phyloP scores from a whole-genome alignment of 2,113 vertebrate genomes.

The Thalassoma bifasciatum region DNA sequence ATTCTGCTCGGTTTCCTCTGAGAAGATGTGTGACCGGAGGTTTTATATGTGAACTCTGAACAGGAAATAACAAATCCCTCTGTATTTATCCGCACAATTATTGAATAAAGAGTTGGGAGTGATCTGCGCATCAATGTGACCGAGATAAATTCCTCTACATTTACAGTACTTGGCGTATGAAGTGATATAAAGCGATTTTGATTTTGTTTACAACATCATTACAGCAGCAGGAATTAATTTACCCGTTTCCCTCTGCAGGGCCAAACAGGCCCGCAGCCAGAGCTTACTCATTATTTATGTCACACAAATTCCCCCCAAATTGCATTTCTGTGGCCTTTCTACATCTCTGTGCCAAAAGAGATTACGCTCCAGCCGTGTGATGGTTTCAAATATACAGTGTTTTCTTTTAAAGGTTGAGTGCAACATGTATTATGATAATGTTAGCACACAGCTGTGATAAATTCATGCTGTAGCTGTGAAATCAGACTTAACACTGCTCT shows the following conservation, averaged over 20 bases:
- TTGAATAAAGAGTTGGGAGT: neutral
- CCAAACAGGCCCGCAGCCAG: constrained; percentile 68
- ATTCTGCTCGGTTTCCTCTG: neutral
- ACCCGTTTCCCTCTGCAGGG: constrained; percentile 52
- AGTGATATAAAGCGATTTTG: constrained; percentile 53
- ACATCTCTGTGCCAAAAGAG: constrained; percentile 56
- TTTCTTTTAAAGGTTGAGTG: constrained; percentile 17
- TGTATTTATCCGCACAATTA: neutral
- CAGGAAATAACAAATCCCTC: neutral
- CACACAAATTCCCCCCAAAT: constrained; percentile 61
- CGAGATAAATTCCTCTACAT: constrained; percentile 16
- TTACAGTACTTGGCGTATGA: constrained; percentile 17
- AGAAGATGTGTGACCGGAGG: neutral
- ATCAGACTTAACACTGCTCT: neutral
- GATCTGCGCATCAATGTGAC: constrained; percentile 8
- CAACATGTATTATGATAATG: constrained; percentile 13
- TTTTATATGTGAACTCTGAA: neutral
- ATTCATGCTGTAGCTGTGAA: neutral
- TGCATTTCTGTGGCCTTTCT: constrained; percentile 67
- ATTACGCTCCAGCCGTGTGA: constrained; percentile 44
- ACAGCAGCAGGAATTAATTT: constrained; percentile 68
- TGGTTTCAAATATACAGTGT: constrained; percentile 29
- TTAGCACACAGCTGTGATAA: constrained; percentile 5
- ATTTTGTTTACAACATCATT: constrained; percentile 70
- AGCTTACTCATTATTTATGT: constrained; percentile 71